Base-by-base conservation (phyloP, 2,797 vertebrate species). In the Scarus forsteni region DNA sequence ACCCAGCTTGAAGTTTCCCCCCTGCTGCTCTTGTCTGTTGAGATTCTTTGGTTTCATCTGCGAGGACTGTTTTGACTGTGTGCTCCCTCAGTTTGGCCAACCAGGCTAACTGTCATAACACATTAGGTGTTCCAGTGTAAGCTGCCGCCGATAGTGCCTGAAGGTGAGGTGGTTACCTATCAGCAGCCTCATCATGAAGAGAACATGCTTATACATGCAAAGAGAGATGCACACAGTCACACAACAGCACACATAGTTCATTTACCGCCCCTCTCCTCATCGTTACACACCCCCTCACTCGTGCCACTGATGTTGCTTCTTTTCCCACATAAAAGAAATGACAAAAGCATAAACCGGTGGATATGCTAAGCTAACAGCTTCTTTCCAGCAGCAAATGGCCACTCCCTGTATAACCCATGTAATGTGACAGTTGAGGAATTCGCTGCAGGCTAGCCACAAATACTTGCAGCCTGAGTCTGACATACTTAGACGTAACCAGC, bases 371-470 rank as follows among this genome's bases (percentile, higher is more conserved):
- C 49, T 67, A 27, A 59, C 45, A n/a, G 54, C 55, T 79, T 57
- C 54, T 57, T 13, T 10, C 42, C 70, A 67, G 60, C 71, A 70
- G 56, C 67, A 54, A 69, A 48, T 36, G 73, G 59, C 89, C 87
- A 86, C 92, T 87, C 92, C 92, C 87, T 73, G 61, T 59, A 43
- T 72, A 81, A 76, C 60, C 79, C 69, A 82, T 80, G 82, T 86
- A 87, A 91, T 79, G 75, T 84, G 89, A 89, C 87, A 88, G 85
- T 72, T 62, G 61, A 90, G 89, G 91, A 94, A 94, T 93, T 85
- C 57, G 88, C 93, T 85, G 62, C 88, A 84, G 88, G 94, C 89
- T 77, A 85, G 79, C 84, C 74, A 80, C 86, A 92, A 87, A 94
- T 93, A 85, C 89, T 92, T 93, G 79, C 68, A 84, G 89, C 74